A percentile compares a stretch with the other conserved stretches of the same genome.
Conservation (phyloP, 2,888 invertebrate genomes). For the Erebia ligea region DNA sequence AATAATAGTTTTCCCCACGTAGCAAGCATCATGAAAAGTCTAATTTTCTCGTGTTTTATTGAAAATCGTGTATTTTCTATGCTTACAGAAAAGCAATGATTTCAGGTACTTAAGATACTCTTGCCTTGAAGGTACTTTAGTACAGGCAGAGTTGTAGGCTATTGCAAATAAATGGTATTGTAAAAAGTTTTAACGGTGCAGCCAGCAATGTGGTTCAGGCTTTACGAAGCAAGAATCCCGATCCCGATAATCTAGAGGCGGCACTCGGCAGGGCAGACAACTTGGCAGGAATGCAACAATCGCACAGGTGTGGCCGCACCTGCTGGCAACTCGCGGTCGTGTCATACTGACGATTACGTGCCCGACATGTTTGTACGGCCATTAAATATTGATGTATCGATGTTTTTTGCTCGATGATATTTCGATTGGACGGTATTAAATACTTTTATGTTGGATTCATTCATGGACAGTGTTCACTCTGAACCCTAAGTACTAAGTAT, state of each 20-base stretch:
- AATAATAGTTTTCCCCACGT: no score
- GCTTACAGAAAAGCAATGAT: not conserved
- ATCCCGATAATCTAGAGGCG: conserved; percentile 52
- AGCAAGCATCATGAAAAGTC: no score
- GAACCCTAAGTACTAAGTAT: no score
- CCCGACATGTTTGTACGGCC: conserved; percentile 26
- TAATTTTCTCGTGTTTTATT: no score
- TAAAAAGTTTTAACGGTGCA: not conserved
- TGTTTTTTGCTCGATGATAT: conserved; percentile 22
- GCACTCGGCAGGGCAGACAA: conserved; percentile 23
- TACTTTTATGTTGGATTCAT: not conserved
- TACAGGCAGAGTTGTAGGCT: not conserved
- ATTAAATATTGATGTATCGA: not conserved
- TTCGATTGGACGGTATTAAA: conserved; percentile 13
- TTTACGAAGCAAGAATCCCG: conserved; percentile 57
- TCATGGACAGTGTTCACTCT: no score
- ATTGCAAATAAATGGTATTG: not conserved
- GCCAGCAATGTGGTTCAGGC: conserved; percentile 21
- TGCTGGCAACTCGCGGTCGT: conserved; percentile 49
- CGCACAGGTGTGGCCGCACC: conserved; percentile 74
- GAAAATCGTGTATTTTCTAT: no score
- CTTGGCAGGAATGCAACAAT: conserved; percentile 51
- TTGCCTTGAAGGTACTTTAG: no score
- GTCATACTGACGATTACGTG: conserved; percentile 47
- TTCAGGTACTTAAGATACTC: not conserved